Evolutionary conservation across 2,888 invertebrate species (phyloP), one percentile per base, ranked within the genome.

Genomic region (Timema cristinae): DNA sequence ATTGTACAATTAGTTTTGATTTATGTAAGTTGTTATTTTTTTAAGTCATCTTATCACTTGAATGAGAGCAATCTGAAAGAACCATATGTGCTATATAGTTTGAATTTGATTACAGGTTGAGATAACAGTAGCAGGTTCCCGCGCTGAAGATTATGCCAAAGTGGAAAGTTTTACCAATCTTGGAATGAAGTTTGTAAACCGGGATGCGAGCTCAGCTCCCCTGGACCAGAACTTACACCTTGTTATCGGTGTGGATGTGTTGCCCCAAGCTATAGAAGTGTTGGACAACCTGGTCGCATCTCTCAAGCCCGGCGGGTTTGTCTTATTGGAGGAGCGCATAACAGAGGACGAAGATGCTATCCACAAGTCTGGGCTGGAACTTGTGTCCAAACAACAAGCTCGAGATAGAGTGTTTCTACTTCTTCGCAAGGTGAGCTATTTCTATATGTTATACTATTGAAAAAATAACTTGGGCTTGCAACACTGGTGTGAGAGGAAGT

Each of bases 271-370:
- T 7, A 50, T 56, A 77, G 92, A 56, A 80, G 81, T 86, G 74
- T 81, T 93, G 69, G 81, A 83, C 61, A 86, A 88, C 77, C 84
- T 92, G 75, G 83, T 85, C 2, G 85, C 83, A 16, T 87, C 90
- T 67, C 80, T 95, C 59, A 90, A 87, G 78, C 82, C 86, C 2
- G 86, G 87, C 69, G 94, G 93, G 68, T 90, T 92, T 81, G 79
- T 94, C 61, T 83, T 94, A 73, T 83, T 92, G 72, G 91, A 92
- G 81, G 93, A 94, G 83, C 86, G 86, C 67, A 83, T 83, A 67
- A 84, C 69, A 10, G 67, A 71, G 11, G 71, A 66, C 11, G 73
- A 73, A 0, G 68, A 76, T 0, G 47, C 15, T 9, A 68, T 80
- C 0, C 77, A 78, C 5, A 75, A 79, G 15, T 77, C 80, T 6